These are phyloP conservation scores for Spodoptera litura DNA, from an alignment of 1,140 invertebrate genomes.

Conservation along the genomic window DNA sequence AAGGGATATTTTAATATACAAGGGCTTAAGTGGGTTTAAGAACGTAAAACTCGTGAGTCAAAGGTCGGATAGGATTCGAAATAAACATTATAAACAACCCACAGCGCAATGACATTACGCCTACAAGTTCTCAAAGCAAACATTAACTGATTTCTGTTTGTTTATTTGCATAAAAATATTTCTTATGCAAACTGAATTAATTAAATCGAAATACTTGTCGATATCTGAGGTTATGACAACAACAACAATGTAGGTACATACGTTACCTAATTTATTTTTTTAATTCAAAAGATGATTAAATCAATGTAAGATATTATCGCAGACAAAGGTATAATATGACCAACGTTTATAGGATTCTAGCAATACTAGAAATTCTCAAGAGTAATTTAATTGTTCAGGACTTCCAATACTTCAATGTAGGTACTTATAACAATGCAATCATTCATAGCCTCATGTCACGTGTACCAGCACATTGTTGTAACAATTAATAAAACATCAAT, in stretches of 20 bases:
- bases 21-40: conserved; percentile 3
- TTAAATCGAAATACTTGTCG: no score
- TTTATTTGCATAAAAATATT: background rate
- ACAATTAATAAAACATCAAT: conserved; percentile 36
- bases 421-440: conserved; percentile 6
- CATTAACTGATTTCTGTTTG: background rate
- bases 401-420: background rate
- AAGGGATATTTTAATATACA: conserved; percentile 31
- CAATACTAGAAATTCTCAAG: conserved; percentile 9
- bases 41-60: conserved; percentile 14
- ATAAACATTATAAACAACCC: background rate
- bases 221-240: no score
- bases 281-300: no score
- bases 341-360: background rate
- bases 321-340: no score
- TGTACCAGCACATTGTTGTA: conserved; percentile 5
- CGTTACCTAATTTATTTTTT: no score
- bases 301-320: no score
- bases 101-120: background rate
- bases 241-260: no score
- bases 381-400: background rate
- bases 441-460: conserved; percentile 14
- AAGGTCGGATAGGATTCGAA: background rate
- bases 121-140: no score
- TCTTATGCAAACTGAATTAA: background rate